Percentiles rank a stretch among this genome's conserved stretches.
These are phyloP conservation scores for Lucinisca nassula DNA, from an alignment of 2,888 invertebrate genomes.

Conservation along the genomic window DNA sequence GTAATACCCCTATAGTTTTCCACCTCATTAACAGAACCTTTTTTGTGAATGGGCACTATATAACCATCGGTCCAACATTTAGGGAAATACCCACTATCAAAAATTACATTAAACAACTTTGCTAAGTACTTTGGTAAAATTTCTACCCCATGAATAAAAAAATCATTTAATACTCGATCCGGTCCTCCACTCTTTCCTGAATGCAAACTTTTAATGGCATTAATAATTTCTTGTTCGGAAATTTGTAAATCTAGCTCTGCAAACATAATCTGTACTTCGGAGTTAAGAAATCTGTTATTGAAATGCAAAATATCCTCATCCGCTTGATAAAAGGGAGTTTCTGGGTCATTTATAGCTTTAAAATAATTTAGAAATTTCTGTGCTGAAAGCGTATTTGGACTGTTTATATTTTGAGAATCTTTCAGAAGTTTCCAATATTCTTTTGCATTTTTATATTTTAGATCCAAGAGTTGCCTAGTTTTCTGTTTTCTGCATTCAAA, in stretches of 20 bases:
- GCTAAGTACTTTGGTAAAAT: too few species aligned
- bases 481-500: not conserved
- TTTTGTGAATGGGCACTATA: too few species aligned
- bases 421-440: not conserved
- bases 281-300: not conserved
- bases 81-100: too few species aligned
- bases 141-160: too few species aligned
- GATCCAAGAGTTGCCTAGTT: not conserved
- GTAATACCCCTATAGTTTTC: too few species aligned
- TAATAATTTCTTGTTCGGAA: too few species aligned
- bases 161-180: too few species aligned
- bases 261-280: not conserved
- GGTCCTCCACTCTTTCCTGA: too few species aligned
- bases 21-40: too few species aligned
- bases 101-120: too few species aligned
- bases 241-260: not conserved
- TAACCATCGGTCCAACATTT: too few species aligned
- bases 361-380: not conserved
- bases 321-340: not conserved
- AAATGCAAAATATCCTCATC: not conserved
- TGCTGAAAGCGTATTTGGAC: not conserved
- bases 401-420: not conserved
- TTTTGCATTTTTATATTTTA: constrained; percentile 10
- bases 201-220: too few species aligned
- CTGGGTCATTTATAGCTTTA: not conserved